Evolutionary conservation across 2,113 vertebrate genomes (phyloP), one percentile per base, ranked within the genome.

Genomic region (Grallaria varia): DNA sequence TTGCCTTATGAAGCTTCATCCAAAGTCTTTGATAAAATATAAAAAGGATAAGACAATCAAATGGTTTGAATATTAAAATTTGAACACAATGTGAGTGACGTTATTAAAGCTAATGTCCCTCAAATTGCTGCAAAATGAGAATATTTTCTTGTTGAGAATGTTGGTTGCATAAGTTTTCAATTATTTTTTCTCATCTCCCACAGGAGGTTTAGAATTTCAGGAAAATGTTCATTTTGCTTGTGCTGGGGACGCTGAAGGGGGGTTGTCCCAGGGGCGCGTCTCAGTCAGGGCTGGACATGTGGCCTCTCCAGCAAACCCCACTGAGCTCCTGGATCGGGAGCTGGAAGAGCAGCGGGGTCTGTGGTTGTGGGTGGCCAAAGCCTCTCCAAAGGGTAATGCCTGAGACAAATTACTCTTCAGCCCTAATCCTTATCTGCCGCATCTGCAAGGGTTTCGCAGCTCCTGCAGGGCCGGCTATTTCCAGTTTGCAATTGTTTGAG

Each of bases 281-380:
- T 67, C 55, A 30, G 3, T 55, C 21, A 64, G 44, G 18, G 40
- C 68, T 19, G 24, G 12, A n/a, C 9, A 5, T 37, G 19, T 39
- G 52, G 58, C 33, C 11, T 76, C 80, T 81, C 40, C 35, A 76
- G 33, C 21, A 56, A 62, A 75, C 21, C 21, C 0, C 1, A 50
- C 15, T 21, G 21, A 42, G 30, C 33, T 63, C 64, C 55, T 3
- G 0, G 22, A 64, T 56, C 0, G 0, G 47, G 44, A 64, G 45
- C 39, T 24, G 25, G 23, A 62, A 81, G 60, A 77, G 45, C 30
- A 63, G 50, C n/a, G 82, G 10, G 20, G 13, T 37, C 9, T 4
- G 4, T 31, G 53, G 37, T 6, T 56, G 52, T 50, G 68, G 55
- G 44, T 17, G 35, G 33, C 20, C 44, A 52, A 55, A 95, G 39